Conservation (phyloP, 2,888 invertebrate genomes). For the Aphrophora alni region DNA sequence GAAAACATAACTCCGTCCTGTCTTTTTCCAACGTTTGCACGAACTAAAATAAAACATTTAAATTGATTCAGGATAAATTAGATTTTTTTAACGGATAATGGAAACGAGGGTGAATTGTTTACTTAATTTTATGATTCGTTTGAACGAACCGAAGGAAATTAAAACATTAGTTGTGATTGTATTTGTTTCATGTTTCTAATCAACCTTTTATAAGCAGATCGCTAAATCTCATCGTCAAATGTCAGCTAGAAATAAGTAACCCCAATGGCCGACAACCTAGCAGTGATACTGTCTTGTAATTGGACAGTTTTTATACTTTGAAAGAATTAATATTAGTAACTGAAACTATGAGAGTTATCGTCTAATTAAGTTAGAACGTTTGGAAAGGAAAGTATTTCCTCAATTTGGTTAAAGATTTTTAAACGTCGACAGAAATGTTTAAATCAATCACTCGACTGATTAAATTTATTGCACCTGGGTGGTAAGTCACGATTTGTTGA, state of each 20-base stretch:
- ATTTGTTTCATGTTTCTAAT: not conserved
- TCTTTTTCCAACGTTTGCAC: not conserved
- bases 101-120: not conserved
- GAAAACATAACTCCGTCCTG: not conserved
- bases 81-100: not conserved
- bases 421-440: not conserved
- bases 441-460: not conserved
- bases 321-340: too few relatives aligned
- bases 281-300: too few relatives aligned
- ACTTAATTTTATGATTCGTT: not conserved
- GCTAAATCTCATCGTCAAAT: too few relatives aligned
- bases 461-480: not conserved
- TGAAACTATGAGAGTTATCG: too few relatives aligned
- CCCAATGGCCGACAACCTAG: too few relatives aligned
- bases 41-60: not conserved
- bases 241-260: too few relatives aligned
- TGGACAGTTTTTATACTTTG: too few relatives aligned
- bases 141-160: not conserved
- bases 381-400: too few relatives aligned
- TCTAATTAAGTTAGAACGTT: too few relatives aligned
- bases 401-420: not conserved
- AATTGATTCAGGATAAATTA: not conserved
- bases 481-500: not conserved
- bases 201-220: too few relatives aligned
- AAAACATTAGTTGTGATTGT: not conserved